phyloP scores from a whole-genome alignment of 2,113 vertebrate species.

The Leptobrachium ailaonicum region DNA sequence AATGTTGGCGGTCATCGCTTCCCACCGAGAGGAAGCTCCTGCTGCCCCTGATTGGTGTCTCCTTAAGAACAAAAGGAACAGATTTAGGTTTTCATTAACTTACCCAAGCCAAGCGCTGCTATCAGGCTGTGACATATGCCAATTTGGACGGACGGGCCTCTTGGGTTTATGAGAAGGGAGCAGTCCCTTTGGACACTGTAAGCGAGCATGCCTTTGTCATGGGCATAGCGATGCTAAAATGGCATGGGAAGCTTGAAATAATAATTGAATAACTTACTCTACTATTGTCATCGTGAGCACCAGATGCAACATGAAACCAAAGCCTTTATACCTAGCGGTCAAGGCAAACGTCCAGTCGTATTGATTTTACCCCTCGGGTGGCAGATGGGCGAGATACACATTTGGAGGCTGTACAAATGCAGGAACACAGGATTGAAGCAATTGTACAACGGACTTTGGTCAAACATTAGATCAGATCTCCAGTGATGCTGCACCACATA shows the following conservation, averaged over 20 bases:
- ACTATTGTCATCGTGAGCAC: constrained; percentile 17
- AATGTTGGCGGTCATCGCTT: constrained; percentile 80
- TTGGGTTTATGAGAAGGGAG: constrained; percentile 89
- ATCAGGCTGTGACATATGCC: constrained; percentile 97
- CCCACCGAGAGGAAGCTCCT: constrained; percentile 81
- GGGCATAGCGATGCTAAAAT: constrained; percentile 67
- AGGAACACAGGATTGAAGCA: too few relatives aligned
- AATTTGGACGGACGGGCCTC: constrained; percentile 87
- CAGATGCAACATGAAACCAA: constrained; percentile 26
- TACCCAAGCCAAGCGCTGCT: constrained; percentile 84
- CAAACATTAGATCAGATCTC: too few relatives aligned
- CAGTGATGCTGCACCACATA: too few relatives aligned
- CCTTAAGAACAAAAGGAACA: constrained; percentile 83
- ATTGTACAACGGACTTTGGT: too few relatives aligned
- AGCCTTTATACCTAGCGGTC: constrained; percentile 1
- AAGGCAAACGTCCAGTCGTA: constrained; percentile 5
- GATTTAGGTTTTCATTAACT: constrained; percentile 92
- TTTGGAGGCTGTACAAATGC: too few relatives aligned
- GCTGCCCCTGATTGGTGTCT: constrained; percentile 80
- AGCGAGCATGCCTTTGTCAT: constrained; percentile 79
- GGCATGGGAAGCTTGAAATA: not conserved
- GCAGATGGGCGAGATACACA: too few relatives aligned
- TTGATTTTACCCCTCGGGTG: not conserved
- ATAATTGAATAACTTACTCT: not conserved
- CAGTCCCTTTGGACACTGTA: constrained; percentile 75